Evolutionary conservation across 1,140 invertebrate species (phyloP), one percentile per base, ranked within the genome.

Genomic region (Diorhabda carinulata): DNA sequence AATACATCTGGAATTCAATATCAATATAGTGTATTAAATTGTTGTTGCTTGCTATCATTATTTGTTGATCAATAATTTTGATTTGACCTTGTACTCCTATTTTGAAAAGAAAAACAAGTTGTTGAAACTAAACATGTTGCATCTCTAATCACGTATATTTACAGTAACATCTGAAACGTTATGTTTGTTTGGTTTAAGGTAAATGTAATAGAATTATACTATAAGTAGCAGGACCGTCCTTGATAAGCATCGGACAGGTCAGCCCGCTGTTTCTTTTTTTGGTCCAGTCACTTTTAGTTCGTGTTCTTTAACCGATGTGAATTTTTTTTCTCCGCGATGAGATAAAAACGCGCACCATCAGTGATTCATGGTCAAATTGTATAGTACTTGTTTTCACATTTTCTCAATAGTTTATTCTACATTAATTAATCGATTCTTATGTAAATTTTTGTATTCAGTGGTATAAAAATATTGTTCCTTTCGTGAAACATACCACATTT

Each of bases 141-240:
- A 43, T 43, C 42, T 62, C 43, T 41, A 62, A 45, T 52, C 3
- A 6, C 43, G 64, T 65, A 65, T 65, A 65, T 57, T 65, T 65
- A 57, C 47, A 10, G 52, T 41, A 65, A 25, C 64, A 61, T 41
- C 6, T 61, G 25, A 45, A 65, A 57, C 52, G 56, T 47, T 64
- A 59, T 59, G 45, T 59, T 69, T 64, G 61, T 69, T 69, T 69
- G 44, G 8, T 64, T 63, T 58, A 64, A 59, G 56, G 61, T 59
- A 58, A 69, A 64, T 47, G 68, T 57, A 63, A 64, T 69, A 25
- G 57, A 43, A 57, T 69, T 45, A 60, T 60, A 45, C 65, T 65
- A 65, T 67, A 67, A 67, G 65, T n/a, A 59, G 43, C 65, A 60
- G 65, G 65, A 25, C 57, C 58, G 65, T 45, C 65, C 65, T 67